phyloP scores from a whole-genome alignment of 30 jellyfish, hydroid and myxozoan species.

The Hydra vulgaris region DNA sequence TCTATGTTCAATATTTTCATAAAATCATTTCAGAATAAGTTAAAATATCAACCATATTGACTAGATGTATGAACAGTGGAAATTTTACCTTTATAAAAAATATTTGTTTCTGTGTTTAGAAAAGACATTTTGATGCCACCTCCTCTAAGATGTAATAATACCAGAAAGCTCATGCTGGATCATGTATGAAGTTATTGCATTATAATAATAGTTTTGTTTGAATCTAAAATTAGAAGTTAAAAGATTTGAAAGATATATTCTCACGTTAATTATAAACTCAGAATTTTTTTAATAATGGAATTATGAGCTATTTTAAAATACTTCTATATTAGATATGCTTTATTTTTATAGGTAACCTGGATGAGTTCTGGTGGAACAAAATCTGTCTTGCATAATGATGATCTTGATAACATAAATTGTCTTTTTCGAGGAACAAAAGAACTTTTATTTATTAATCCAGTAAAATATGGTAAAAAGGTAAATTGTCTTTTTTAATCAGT shows the following conservation, averaged over 20 bases:
- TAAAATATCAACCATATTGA: no score
- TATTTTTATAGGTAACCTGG: slow-evolving; percentile 64
- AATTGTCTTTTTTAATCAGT: neutral
- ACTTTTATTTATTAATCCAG: slow-evolving; percentile 45
- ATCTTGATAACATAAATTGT: slow-evolving; percentile 80
- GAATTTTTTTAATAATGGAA: no score
- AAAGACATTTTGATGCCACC: slow-evolving; percentile 68
- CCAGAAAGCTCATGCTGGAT: slow-evolving; percentile 48
- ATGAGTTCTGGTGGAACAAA: slow-evolving; percentile 96
- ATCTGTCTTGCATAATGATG: slow-evolving; percentile 80
- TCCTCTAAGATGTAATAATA: slow-evolving; percentile 68
- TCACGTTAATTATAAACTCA: no score
- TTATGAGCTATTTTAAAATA: neutral
- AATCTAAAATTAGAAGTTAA: neutral
- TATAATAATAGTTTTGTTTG: neutral
- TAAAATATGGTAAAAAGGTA: slow-evolving; percentile 53
- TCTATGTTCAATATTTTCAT: no score
- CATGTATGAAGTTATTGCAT: slow-evolving; percentile 3
- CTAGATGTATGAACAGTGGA: no score
- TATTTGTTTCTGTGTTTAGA: slow-evolving; percentile 15
- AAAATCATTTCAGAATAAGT: no score
- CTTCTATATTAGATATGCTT: neutral
- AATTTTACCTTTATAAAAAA: no score
- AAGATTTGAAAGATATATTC: no score
- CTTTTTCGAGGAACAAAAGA: slow-evolving; percentile 66